Conservation (phyloP, 2,113 vertebrate genomes). For the Bos taurus region DNA sequence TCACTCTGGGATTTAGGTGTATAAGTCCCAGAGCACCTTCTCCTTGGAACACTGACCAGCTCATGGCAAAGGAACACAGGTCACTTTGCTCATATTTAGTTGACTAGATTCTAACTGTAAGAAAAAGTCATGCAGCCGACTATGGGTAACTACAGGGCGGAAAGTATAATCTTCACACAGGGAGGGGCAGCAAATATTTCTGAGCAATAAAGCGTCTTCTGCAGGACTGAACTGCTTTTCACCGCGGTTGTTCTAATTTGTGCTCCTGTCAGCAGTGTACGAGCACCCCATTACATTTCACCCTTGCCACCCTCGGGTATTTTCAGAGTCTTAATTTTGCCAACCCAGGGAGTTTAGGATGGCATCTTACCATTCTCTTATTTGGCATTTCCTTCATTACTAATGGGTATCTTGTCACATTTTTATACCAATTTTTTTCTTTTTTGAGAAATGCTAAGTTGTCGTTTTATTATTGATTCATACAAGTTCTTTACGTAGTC, state of each 20-base stretch:
- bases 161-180: not conserved
- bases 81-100: not conserved
- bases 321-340: not conserved
- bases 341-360: not conserved
- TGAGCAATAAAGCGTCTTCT: not conserved
- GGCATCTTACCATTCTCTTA: not conserved
- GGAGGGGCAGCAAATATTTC: not conserved
- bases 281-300: rapidly evolving
- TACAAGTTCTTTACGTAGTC: not conserved
- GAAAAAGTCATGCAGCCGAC: not conserved
- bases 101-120: not conserved
- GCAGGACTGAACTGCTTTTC: not conserved
- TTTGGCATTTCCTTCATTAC: not conserved
- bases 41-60: rapidly evolving
- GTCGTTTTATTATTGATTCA: not conserved
- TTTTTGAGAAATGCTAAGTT: not conserved
- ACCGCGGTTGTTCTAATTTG: rapidly evolving
- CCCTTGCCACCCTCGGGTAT: no score
- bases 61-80: rapidly evolving
- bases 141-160: not conserved
- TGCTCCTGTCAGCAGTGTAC: rapidly evolving
- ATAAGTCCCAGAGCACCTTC: not conserved
- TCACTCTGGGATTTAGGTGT: not conserved
- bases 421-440: not conserved
- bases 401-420: not conserved